These are phyloP conservation scores for Cosmopolites sordidus DNA, from an alignment of 2,888 invertebrate species.

Conservation along the genomic window DNA sequence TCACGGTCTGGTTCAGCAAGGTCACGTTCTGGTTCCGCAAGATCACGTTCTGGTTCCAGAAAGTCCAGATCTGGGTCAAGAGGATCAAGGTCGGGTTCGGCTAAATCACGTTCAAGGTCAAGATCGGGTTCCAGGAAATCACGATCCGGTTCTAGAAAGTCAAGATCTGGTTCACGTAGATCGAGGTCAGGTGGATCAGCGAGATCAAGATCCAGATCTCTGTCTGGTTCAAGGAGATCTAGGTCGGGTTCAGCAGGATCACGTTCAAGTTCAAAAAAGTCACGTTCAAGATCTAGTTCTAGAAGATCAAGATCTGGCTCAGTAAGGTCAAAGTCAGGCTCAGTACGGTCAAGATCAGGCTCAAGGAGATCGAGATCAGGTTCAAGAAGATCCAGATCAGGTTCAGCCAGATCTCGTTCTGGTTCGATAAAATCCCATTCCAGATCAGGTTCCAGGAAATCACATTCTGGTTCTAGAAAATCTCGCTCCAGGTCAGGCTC, in stretches of 20 bases:
- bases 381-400: slow-evolving; percentile 35
- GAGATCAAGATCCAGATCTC: slow-evolving; percentile 36
- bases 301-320: slow-evolving; percentile 32
- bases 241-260: slow-evolving; percentile 33
- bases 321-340: slow-evolving; percentile 32
- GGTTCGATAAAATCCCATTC: slow-evolving; percentile 22
- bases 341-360: slow-evolving; percentile 11
- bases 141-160: slow-evolving; percentile 37
- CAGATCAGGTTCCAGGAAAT: slow-evolving; percentile 24
- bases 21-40: slow-evolving; percentile 32
- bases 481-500: slow-evolving; percentile 36
- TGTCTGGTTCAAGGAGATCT: slow-evolving; percentile 40
- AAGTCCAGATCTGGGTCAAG: slow-evolving; percentile 32
- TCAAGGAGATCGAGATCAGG: slow-evolving; percentile 10
- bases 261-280: slow-evolving; percentile 30
- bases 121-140: slow-evolving; percentile 38
- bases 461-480: slow-evolving; percentile 37
- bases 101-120: slow-evolving; percentile 32
- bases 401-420: slow-evolving; percentile 36
- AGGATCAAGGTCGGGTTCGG: slow-evolving; percentile 37
- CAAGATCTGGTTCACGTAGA: slow-evolving; percentile 31
- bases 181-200: slow-evolving; percentile 31
- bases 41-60: slow-evolving; percentile 34
- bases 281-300: slow-evolving; percentile 16
- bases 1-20: slow-evolving; percentile 36